These are phyloP conservation scores for Chelonia mydas DNA, from an alignment of 2,797 vertebrate genomes.

Conservation along the genomic window DNA sequence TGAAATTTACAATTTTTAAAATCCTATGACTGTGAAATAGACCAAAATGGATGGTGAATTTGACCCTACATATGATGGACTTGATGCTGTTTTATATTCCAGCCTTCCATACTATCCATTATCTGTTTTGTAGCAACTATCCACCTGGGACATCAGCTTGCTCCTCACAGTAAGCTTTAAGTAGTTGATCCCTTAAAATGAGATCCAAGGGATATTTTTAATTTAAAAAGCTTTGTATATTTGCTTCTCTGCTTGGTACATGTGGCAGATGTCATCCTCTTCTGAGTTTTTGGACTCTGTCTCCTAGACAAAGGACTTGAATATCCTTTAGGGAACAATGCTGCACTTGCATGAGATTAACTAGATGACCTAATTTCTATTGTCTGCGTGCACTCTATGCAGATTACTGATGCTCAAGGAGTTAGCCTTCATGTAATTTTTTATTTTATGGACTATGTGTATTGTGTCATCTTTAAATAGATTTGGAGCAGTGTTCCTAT, in stretches of 20 bases:
- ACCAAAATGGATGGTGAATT: no score
- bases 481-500: constrained; percentile 93
- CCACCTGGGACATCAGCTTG: background rate
- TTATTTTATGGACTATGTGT: background rate
- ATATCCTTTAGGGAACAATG: constrained; percentile 12
- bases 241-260: background rate
- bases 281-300: background rate
- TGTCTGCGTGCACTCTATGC: constrained; percentile 27
- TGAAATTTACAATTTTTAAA: no score
- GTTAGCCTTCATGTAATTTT: background rate
- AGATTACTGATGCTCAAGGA: constrained; percentile 4
- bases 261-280: background rate
- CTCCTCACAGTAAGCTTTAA: background rate
- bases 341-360: constrained; percentile 43
- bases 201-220: background rate
- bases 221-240: background rate
- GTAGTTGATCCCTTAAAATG: background rate
- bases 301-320: constrained; percentile 8
- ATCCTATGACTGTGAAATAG: no score
- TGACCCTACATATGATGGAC: background rate
- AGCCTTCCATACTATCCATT: background rate
- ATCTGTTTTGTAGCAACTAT: background rate
- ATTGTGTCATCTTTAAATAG: constrained; percentile 75
- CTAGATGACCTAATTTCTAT: constrained; percentile 65
- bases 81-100: background rate